Conservation (phyloP, 2,888 invertebrate genomes). For the Pristionchus exspectatus region DNA sequence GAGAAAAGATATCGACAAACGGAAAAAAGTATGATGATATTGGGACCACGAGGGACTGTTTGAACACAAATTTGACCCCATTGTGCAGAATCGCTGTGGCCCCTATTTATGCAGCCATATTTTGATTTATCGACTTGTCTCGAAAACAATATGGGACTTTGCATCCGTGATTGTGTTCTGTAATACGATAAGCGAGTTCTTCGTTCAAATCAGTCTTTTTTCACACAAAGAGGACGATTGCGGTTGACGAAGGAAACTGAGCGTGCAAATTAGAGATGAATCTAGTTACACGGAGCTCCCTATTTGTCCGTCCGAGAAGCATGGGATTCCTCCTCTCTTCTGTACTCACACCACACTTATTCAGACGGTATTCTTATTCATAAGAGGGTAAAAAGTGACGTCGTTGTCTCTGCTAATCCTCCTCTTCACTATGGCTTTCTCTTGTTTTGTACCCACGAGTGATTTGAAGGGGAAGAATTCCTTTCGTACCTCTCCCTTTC, state of each 20-base stretch:
- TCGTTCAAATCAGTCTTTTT: not conserved
- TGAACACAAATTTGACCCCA: too few species aligned
- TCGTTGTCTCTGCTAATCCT: not conserved
- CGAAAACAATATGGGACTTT: too few species aligned
- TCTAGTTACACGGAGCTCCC: not conserved
- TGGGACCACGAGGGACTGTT: too few species aligned
- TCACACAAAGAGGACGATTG: not conserved
- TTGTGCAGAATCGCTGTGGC: too few species aligned
- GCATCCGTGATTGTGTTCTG: not conserved
- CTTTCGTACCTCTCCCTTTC: not conserved
- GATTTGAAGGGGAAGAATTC: not conserved
- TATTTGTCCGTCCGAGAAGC: not conserved
- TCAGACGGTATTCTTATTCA: constrained; percentile 11
- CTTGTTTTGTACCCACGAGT: constrained; percentile 3
- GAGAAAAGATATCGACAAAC: too few species aligned
- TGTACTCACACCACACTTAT: not conserved
- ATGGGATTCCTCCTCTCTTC: not conserved
- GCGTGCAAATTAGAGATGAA: constrained; percentile 5
- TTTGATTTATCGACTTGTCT: too few species aligned
- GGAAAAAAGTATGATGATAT: too few species aligned
- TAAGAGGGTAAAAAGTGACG: not conserved
- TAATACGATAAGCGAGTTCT: not conserved
- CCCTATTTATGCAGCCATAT: too few species aligned
- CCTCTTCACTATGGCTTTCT: not conserved
- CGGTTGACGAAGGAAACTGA: not conserved